Conservation (phyloP, 2,797 vertebrate genomes). For the Leptatherina wallacei region DNA sequence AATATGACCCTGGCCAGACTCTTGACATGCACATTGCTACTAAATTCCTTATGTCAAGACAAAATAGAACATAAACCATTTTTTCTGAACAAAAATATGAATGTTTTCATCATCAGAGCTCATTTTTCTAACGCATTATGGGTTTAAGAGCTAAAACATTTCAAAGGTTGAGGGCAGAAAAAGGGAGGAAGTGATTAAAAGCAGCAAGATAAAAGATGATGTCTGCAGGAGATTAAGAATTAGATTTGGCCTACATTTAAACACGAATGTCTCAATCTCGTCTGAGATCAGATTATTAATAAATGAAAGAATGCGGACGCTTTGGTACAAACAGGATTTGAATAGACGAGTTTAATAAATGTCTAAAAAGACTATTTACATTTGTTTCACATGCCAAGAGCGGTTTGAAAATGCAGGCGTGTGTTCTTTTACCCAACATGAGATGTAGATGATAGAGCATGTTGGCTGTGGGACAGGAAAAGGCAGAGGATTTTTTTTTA, state of each 20-base stretch:
- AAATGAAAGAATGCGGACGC: constrained; percentile 13
- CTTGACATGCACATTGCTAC: neutral
- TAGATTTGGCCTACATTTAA: constrained; percentile 27
- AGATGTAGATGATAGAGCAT: constrained; percentile 53
- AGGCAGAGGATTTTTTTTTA: constrained; percentile 31
- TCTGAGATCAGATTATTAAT: constrained; percentile 46
- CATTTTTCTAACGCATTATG: neutral
- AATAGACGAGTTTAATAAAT: neutral
- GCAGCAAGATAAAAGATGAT: constrained; percentile 5
- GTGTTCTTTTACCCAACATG: constrained; percentile 12
- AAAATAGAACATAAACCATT: constrained; percentile 1
- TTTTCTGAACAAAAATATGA: neutral
- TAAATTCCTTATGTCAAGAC: neutral
- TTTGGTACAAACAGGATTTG: neutral
- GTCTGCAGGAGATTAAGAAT: constrained; percentile 26
- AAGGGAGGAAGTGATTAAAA: constrained; percentile 14
- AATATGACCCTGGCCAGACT: neutral
- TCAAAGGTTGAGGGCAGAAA: neutral
- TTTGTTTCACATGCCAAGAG: neutral
- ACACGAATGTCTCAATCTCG: constrained; percentile 23
- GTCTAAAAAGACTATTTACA: neutral
- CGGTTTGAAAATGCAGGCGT: neutral
- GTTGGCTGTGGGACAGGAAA: constrained; percentile 53
- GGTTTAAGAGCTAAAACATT: neutral
- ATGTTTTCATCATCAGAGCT: neutral